These are phyloP conservation scores for Allobates femoralis DNA, from an alignment of 2,797 vertebrate species.

Conservation along the genomic window DNA sequence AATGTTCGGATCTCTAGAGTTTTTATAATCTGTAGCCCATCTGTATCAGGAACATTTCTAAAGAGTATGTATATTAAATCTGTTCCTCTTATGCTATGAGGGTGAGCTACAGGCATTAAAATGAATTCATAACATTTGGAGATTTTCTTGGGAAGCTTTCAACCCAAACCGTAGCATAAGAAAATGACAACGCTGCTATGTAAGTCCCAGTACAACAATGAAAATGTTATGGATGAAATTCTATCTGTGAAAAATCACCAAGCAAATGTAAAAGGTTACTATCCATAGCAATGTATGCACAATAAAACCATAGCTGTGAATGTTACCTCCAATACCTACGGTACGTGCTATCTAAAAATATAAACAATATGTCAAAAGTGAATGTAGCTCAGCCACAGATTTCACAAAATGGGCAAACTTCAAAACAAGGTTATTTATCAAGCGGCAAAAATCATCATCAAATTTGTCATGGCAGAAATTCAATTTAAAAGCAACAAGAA, in stretches of 20 bases:
- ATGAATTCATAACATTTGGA: slow-evolving; percentile 8
- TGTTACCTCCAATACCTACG: neutral
- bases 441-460: slow-evolving; percentile 35
- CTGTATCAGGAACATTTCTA: slow-evolving; percentile 25
- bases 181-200: neutral
- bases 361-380: slow-evolving; percentile 46
- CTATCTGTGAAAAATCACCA: neutral
- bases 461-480: slow-evolving; percentile 50
- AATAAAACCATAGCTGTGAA: neutral
- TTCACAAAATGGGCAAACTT: slow-evolving; percentile 29
- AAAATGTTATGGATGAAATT: slow-evolving; percentile 28
- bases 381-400: slow-evolving; percentile 48
- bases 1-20: slow-evolving; percentile 21
- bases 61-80: slow-evolving; percentile 32
- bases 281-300: neutral
- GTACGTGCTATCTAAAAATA: slow-evolving; percentile 23
- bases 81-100: neutral
- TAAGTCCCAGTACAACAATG: neutral
- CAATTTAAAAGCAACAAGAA: slow-evolving; percentile 33
- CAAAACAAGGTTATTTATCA: slow-evolving; percentile 32
- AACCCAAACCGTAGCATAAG: neutral
- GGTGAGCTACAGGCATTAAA: slow-evolving; percentile 6
- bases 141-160: neutral
- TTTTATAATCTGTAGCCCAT: slow-evolving; percentile 38
- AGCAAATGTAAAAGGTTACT: slow-evolving; percentile 2